A percentile compares a stretch with the other conserved stretches of the same genome.
Conservation (phyloP, 2,113 vertebrate species). For the Mormyrus lacerda region DNA sequence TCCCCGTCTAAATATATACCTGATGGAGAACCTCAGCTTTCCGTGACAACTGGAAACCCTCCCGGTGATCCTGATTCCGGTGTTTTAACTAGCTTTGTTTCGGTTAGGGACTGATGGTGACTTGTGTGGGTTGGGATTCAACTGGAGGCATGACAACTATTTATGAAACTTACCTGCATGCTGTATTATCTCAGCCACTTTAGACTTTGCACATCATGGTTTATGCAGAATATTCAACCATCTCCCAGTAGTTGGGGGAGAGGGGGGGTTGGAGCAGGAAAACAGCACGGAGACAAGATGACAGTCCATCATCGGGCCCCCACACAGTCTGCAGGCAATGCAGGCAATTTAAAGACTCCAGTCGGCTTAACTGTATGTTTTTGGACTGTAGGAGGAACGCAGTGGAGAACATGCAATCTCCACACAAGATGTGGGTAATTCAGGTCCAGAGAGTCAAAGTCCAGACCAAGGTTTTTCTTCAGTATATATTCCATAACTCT, state of each 20-base stretch:
- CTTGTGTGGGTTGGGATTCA: neutral
- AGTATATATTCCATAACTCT: too few relatives aligned
- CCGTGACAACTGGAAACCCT: conserved; percentile 17
- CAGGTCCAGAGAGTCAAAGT: neutral
- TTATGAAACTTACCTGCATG: neutral
- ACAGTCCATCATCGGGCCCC: neutral
- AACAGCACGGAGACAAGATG: neutral
- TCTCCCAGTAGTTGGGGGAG: neutral
- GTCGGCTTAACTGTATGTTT: neutral
- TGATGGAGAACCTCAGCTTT: conserved; percentile 20
- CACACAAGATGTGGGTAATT: neutral
- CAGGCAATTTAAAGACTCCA: neutral
- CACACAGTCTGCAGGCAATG: neutral
- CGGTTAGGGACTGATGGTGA: neutral
- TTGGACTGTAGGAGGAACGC: neutral
- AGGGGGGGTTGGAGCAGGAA: neutral
- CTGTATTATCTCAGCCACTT: neutral
- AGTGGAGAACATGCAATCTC: neutral
- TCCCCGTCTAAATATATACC: conserved; percentile 27
- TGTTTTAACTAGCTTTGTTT: neutral
- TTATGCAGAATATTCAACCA: neutral
- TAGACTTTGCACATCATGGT: neutral
- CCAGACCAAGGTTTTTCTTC: too few relatives aligned
- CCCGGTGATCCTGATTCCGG: neutral
- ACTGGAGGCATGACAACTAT: neutral